A percentile compares a stretch with the other conserved stretches of the same genome.
Evolutionary conservation across 1,140 invertebrate genomes (phyloP).

Genomic region (Eupristina koningsbergeri): DNA sequence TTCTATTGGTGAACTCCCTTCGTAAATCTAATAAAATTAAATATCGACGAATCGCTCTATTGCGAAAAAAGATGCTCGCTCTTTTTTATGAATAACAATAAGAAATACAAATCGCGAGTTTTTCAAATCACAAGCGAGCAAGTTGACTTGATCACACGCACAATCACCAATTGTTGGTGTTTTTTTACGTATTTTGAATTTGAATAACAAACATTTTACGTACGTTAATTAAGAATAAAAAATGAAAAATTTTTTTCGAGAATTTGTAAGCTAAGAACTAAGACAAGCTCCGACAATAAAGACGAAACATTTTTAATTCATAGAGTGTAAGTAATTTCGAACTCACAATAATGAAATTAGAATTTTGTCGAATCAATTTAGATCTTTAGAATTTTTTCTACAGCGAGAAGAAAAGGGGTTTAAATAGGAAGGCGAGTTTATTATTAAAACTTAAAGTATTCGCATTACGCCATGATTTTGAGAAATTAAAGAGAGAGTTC

Average conservation of each 20-base stretch:
- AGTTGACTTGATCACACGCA: conserved; percentile 41
- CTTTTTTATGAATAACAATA: conserved; percentile 38
- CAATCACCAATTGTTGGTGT: neutral
- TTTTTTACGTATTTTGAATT: neutral
- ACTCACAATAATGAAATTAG: neutral
- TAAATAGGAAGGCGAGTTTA: neutral
- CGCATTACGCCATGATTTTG: neutral
- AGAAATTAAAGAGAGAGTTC: conserved; percentile 19
- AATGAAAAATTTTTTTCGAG: neutral
- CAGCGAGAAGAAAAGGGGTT: neutral
- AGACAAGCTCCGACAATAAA: conserved; percentile 42
- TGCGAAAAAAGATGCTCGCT: conserved; percentile 41
- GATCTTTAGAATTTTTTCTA: neutral
- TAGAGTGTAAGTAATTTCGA: neutral
- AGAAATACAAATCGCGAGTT: conserved; percentile 31
- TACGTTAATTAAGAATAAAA: neutral
- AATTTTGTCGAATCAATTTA: conserved; percentile 1
- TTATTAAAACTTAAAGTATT: conserved; percentile 13
- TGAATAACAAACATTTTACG: conserved; percentile 5
- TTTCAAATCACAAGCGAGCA: conserved; percentile 35
- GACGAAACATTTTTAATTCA: conserved; percentile 31
- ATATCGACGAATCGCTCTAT: conserved; percentile 44
- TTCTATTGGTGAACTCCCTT: conserved; percentile 1
- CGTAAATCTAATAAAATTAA: conserved; percentile 30
- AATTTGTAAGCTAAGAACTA: conserved; percentile 26